A percentile compares a stretch with the other conserved stretches of the same genome.
phyloP scores from a whole-genome alignment of 1,140 invertebrate genomes.

The Drosophila nebulosa region DNA sequence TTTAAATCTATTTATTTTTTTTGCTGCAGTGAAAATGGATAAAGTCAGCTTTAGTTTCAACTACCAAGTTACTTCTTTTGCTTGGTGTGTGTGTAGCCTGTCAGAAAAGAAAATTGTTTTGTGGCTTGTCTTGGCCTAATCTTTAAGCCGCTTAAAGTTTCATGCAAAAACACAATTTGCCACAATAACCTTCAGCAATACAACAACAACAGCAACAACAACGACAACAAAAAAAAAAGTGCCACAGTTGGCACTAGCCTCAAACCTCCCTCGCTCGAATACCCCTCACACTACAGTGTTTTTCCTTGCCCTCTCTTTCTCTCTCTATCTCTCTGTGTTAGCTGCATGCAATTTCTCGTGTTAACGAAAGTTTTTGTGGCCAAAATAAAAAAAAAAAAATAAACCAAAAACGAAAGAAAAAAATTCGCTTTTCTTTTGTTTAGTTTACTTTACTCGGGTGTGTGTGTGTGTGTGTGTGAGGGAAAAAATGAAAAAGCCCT shows the following conservation, averaged over 20 bases:
- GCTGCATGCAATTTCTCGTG: conserved; percentile 70
- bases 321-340: conserved; percentile 3
- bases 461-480: not conserved
- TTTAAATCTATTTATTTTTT: no score
- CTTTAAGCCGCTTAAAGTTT: conserved; percentile 67
- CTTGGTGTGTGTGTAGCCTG: not conserved
- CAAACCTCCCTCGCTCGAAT: not conserved
- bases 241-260: conserved; percentile 37
- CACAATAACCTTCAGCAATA: conserved; percentile 60
- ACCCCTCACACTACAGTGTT: not conserved
- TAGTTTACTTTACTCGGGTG: conserved; percentile 36
- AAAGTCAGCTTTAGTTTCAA: conserved; percentile 1
- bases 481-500: conserved; percentile 35
- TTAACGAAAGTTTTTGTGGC: conserved; percentile 69
- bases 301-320: no score
- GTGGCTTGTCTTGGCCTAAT: conserved; percentile 32
- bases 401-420: conserved; percentile 10
- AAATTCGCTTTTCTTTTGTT: conserved; percentile 63
- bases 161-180: conserved; percentile 57
- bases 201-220: conserved; percentile 9
- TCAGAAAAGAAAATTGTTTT: conserved; percentile 8
- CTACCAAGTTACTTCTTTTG: not conserved
- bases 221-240: conserved; percentile 25
- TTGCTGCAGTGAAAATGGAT: not conserved
- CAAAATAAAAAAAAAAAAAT: conserved; percentile 36